Evolutionary conservation across 2,888 invertebrate genomes (phyloP), one percentile per base, ranked within the genome.

Genomic region (Mythimna loreyi): DNA sequence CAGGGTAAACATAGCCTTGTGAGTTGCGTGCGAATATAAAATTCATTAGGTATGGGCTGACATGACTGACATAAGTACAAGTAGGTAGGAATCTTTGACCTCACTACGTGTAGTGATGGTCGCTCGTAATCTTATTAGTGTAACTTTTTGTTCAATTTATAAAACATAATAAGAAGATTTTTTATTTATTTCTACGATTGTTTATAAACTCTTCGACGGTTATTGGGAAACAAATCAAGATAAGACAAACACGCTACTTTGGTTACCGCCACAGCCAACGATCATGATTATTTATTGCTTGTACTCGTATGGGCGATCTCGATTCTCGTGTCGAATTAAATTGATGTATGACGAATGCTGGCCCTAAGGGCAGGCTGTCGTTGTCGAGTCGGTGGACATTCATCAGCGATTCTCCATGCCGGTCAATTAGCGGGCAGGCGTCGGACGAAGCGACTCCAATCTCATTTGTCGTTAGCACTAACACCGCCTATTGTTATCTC

Each of bases 371-470:
- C 86, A 82, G 78, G 82, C 81, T 81, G 87, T 83, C 84, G 81
- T 68, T 81, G 82, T 75, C 81, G 85, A 85, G 83, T 78, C 40
- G 86, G 84, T 84, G 89, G 88, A 89, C 92, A 92, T 95, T 86
- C 89, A 92, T 95, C 93, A 93, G 84, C 87, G 87, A 95, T 95
- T 93, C 88, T 85, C 88, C 87, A 91, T 92, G 91, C 89, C 85
- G 89, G 88, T 92, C 94, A 94, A 94, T 95, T 94, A 94, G 85
- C 83, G 83, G 72, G 75, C 82, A 85, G 85, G 87, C 90, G 88
- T 88, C 85, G 74, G 83, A 72, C 67, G 66, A 62, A 87, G 87
- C 82, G 85, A 87, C 81, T 86, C 87, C 85, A 85, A 89, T 86
- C 89, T 86, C 84, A 85, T 89, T 86, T 86, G 84, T 87, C 84